phyloP scores from a whole-genome alignment of 1,140 invertebrate genomes.

The Homalodisca vitripennis region DNA sequence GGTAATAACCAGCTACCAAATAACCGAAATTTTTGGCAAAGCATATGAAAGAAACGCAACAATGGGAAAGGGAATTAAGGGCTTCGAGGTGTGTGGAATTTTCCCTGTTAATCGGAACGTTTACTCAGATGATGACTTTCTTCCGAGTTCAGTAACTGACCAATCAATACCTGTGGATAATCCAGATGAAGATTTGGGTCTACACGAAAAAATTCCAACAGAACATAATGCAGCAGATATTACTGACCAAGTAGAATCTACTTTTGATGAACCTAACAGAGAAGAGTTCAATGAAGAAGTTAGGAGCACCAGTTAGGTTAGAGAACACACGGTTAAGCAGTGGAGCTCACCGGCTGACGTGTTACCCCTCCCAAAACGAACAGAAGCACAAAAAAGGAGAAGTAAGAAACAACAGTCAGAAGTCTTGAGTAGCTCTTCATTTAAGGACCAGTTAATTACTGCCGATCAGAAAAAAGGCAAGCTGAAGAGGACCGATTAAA shows the following conservation, averaged over 20 bases:
- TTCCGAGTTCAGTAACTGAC: slow-evolving; percentile 18
- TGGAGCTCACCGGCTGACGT: not conserved
- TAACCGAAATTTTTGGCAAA: slow-evolving; percentile 41
- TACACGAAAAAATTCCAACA: not conserved
- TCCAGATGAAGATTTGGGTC: too few relatives aligned
- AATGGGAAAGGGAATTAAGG: slow-evolving; percentile 46
- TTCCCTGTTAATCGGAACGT: slow-evolving; percentile 46
- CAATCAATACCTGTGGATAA: too few relatives aligned
- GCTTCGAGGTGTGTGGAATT: slow-evolving; percentile 46
- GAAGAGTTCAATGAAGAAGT: not conserved
- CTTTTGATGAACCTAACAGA: not conserved
- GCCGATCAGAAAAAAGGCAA: too few relatives aligned
- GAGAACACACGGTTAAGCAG: not conserved
- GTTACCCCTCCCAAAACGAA: not conserved
- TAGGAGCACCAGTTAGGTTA: not conserved
- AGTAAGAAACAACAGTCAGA: not conserved
- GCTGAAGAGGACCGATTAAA: too few relatives aligned
- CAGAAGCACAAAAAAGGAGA: not conserved
- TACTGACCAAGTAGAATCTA: not conserved
- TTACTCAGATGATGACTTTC: slow-evolving; percentile 43
- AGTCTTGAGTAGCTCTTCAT: not conserved
- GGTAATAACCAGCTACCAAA: slow-evolving; percentile 40
- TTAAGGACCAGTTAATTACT: too few relatives aligned
- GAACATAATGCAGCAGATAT: not conserved
- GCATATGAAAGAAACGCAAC: slow-evolving; percentile 46